Conservation (phyloP, 2,113 vertebrate genomes). For the Colinus virginianus region DNA sequence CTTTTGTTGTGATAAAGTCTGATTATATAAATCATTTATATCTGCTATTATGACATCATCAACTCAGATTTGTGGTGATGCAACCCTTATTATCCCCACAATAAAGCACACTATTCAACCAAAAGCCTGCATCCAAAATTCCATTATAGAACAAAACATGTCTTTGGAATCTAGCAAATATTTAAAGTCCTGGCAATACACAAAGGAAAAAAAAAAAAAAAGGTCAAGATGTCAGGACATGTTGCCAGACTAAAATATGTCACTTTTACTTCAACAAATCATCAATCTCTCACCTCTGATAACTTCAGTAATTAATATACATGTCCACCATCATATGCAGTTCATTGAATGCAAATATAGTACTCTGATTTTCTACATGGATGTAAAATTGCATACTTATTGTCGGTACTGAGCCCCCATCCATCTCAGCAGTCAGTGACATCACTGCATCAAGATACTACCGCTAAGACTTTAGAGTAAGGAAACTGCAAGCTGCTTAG, state of each 20-base stretch:
- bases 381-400: background rate
- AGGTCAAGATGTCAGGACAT: background rate
- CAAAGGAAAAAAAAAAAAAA: background rate
- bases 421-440: background rate
- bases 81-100: fast-evolving
- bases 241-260: background rate
- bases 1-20: background rate
- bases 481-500: background rate
- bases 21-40: background rate
- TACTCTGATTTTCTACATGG: background rate
- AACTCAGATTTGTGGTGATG: background rate
- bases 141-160: background rate
- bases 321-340: background rate
- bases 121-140: background rate
- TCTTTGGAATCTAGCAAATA: background rate
- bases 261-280: background rate
- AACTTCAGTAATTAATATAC: background rate
- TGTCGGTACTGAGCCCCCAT: background rate
- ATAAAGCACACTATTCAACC: background rate
- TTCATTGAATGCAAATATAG: background rate
- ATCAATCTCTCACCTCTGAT: background rate
- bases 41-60: background rate
- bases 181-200: background rate
- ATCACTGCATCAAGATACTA: background rate
- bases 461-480: background rate